A percentile compares a stretch with the other conserved stretches of the same genome.
These are phyloP conservation scores for Pseudolaguvia tuberculata DNA, from an alignment of 2,113 vertebrate genomes.

Conservation along the genomic window DNA sequence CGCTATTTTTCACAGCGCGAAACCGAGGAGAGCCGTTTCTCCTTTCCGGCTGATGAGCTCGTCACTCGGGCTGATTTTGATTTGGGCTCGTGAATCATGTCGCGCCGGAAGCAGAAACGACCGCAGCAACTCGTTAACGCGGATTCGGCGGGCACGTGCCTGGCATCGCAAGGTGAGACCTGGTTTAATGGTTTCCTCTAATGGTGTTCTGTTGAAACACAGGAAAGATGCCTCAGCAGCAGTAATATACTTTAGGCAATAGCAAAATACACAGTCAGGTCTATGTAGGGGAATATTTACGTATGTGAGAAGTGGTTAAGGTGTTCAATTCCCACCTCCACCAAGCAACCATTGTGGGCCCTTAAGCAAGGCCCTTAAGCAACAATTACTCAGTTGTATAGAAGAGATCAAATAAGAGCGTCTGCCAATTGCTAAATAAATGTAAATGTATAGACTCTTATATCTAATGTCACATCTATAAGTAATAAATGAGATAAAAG, in stretches of 20 bases:
- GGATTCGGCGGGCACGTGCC: slow-evolving; percentile 67
- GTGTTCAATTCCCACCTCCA: no score
- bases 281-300: not conserved
- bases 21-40: slow-evolving; percentile 4
- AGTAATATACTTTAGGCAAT: not conserved
- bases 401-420: no score
- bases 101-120: slow-evolving; percentile 78
- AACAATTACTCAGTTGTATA: no score
- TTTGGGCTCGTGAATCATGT: slow-evolving; percentile 79
- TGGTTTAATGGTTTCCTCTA: slow-evolving; percentile 41
- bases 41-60: slow-evolving; percentile 59
- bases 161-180: slow-evolving; percentile 70
- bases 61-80: slow-evolving; percentile 54
- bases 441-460: not conserved
- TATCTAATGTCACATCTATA: not conserved
- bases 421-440: no score
- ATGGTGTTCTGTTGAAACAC: not conserved
- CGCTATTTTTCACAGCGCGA: not conserved
- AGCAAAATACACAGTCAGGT: not conserved
- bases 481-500: not conserved
- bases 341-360: no score
- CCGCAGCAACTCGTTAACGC: slow-evolving; percentile 75
- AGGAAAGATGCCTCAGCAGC: not conserved
- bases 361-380: no score
- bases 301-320: no score